Evolutionary conservation across 2,888 invertebrate species (phyloP), one percentile per base, ranked within the genome.

Genomic region (Idaea dimidiata): DNA sequence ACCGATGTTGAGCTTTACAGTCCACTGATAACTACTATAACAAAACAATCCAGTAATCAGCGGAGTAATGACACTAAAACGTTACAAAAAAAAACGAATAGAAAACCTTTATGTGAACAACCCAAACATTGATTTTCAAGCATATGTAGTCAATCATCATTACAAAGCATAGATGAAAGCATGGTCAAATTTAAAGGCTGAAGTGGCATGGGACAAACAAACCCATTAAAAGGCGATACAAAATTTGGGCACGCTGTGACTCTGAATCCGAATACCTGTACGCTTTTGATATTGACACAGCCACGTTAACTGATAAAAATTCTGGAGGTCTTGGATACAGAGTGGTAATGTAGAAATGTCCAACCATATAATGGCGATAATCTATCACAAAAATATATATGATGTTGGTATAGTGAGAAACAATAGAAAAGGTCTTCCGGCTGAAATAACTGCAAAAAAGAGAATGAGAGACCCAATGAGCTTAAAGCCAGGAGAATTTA

Each of bases 221-320:
- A 54, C 54, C 54, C 1, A 54, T n/a, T 16, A 54, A 54, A 17
- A 56, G 63, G 16, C 63, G 66, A 17, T 66, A 61, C 53, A 64
- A 63, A 32, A 18, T 56, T n/a, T 66, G 66, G 66, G 63, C 66
- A 10, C 31, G 63, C 4, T 61, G 61, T 63, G 63, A 66, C 32
- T 16, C 63, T 18, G 17, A 59, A 16, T 63, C 67, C 16, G 67
- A 65, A 31, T 67, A 67, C 60, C 31, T 60, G 8, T 64, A 59
- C 32, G n/a, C 33, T 7, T 66, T 66, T 43, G 59, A 67, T 58
- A 58, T 62, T 53, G 62, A 67, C 56, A 65, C 59, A 33, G 57
- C 54, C 53, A 59, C 59, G 53, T 59, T 53, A 18, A 53, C 53
- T 17, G 59, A 59, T 53, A 24, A 58, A 59, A 57, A 57, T 54